Base-by-base conservation (phyloP, 2,888 invertebrate species). In the Drosophila incognita region DNA sequence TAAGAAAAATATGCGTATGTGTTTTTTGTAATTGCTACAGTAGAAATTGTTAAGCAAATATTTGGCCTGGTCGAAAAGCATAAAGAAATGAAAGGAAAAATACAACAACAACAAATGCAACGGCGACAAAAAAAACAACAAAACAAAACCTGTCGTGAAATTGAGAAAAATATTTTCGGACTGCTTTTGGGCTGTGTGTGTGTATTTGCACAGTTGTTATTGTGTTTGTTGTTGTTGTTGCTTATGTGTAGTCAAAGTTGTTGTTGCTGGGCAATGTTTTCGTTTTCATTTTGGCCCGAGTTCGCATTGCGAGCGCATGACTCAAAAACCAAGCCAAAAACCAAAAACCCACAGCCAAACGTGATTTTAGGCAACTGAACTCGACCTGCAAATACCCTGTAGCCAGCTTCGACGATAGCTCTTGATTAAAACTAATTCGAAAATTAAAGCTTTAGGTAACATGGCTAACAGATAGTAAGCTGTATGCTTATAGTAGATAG, bases 31-130 rank as follows among this genome's bases (percentile, higher is more conserved):
- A 71, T 72, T 87, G 88, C 83, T 87, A 77, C 80, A 79, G 86
- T 85, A 82, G 85, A 85, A 85, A 85, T 86, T 83, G 88, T 85
- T 85, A 71, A 80, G 82, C 82, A 85, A 88, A 86, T 86, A 88
- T 88, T 86, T 87, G 81, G 80, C 68, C 68, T 66, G 65, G 35
- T 52, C 71, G 54, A 49, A 54, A 40, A 21, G 29, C 54, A 68
- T 51, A 78, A 81, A 71, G 63, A 75, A 81, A 64, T 67, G 69
- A 79, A 69, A 72, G 65, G 77, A 74, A 74, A 74, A 75, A 66
- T 65, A 65, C 69, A 69, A 58, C 69, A 69, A 58, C 69, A 74
- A 61, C 60, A 57, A 42, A 46, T 24, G 46, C 64, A 69, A 56
- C 59, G 49, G 40, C 66, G 29, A 54, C 74, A 63, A 42, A 49